These are phyloP conservation scores for Rhea pennata DNA, from an alignment of 2,113 vertebrate genomes.

Conservation along the genomic window DNA sequence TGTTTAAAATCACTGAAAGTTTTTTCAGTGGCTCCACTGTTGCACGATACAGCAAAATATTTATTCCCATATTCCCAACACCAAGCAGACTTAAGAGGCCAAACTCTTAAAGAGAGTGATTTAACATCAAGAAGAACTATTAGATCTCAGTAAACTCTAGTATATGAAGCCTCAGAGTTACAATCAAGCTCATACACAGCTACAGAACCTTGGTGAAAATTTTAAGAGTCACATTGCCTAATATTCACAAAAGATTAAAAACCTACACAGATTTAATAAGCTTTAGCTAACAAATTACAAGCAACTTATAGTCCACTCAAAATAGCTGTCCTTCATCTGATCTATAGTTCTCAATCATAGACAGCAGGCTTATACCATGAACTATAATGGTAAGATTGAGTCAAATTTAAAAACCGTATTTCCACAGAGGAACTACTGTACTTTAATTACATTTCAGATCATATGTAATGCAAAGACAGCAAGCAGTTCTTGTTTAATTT, in stretches of 20 bases:
- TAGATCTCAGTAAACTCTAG: not conserved
- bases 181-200: not conserved
- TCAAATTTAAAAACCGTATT: not conserved
- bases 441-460: not conserved
- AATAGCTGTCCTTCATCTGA: not conserved
- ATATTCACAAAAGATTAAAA: not conserved
- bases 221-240: not conserved
- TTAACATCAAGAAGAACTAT: not conserved
- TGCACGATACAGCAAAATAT: not conserved
- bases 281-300: not conserved
- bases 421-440: not conserved
- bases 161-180: not conserved
- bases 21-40: not conserved
- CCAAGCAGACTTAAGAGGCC: not conserved
- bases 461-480: not conserved
- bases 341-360: not conserved
- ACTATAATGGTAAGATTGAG: not conserved
- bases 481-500: not conserved
- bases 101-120: not conserved
- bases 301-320: not conserved
- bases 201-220: not conserved
- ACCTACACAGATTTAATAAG: not conserved
- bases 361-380: not conserved
- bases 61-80: not conserved
- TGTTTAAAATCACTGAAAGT: not conserved